These are phyloP conservation scores for Eubasilissa regina DNA, from an alignment of 1,140 invertebrate genomes.

Conservation along the genomic window DNA sequence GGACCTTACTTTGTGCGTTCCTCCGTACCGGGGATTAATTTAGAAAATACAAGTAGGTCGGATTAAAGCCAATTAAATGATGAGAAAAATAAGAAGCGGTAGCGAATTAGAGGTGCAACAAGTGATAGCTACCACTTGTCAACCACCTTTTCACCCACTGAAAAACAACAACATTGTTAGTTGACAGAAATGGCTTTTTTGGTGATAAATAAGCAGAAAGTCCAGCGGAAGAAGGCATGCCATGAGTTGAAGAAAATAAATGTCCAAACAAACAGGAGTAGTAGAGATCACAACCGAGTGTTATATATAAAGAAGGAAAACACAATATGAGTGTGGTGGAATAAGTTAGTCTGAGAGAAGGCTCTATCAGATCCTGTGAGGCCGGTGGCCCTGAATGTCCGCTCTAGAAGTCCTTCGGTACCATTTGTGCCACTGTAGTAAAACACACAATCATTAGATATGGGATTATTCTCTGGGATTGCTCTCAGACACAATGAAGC, in stretches of 20 bases:
- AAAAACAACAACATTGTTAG: slow-evolving; percentile 71
- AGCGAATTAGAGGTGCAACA: slow-evolving; percentile 67
- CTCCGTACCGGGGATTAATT: slow-evolving; percentile 52
- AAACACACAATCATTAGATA: slow-evolving; percentile 58
- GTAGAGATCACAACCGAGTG: slow-evolving; percentile 70
- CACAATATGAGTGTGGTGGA: slow-evolving; percentile 73
- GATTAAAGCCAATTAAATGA: slow-evolving; percentile 65
- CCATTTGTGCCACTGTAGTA: slow-evolving; percentile 51
- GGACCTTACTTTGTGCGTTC: slow-evolving; percentile 52
- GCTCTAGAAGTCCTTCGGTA: slow-evolving; percentile 38
- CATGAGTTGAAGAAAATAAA: slow-evolving; percentile 63
- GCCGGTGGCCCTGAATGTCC: slow-evolving; percentile 46
- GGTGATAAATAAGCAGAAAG: slow-evolving; percentile 61
- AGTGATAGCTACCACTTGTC: slow-evolving; percentile 75
- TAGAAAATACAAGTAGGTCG: slow-evolving; percentile 59
- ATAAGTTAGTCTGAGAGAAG: slow-evolving; percentile 69
- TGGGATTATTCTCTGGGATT: slow-evolving; percentile 51
- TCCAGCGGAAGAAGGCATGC: slow-evolving; percentile 65
- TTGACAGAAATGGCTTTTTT: slow-evolving; percentile 37
- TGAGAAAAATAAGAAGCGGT: slow-evolving; percentile 62
- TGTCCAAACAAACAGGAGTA: slow-evolving; percentile 63
- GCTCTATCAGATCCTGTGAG: slow-evolving; percentile 68
- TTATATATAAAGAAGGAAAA: slow-evolving; percentile 70
- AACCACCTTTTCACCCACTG: slow-evolving; percentile 74
- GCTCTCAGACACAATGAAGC: not conserved